Base-by-base conservation (phyloP, 2,797 vertebrate genomes). In the Myotis planiceps region DNA sequence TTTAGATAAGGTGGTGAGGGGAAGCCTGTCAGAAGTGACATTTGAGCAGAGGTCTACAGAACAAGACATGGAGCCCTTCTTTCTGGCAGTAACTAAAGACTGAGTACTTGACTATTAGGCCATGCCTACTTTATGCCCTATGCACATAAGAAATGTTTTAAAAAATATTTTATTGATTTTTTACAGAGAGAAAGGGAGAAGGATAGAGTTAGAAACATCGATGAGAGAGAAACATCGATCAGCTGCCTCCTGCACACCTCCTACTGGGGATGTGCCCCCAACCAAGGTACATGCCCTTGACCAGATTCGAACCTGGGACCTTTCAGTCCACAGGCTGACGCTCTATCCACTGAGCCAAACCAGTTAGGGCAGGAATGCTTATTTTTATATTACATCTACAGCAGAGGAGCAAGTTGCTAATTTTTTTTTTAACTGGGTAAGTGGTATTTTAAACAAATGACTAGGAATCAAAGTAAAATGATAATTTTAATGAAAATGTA, bases 371-470 rank as follows among this genome's bases (percentile, higher is more conserved):
- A 37, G 19, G 18, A 92, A 80, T 23, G 37, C 2, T 79, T 66
- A 18, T 69, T 69, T 93, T 92, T 76, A 86, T 29, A 71, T 37
- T 71, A 80, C 51, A 89, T 86, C 79, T 63, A 47, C 0, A 25
- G 76, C 32, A 94, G 65, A 94, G 49, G 19, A 87, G 32, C 78
- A 85, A 81, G 25, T 6, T 65, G 65, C 72, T 86, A 60, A 79
- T 72, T 75, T 69, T 82, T 42, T 92, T 72, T 78, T 68, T 9
- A 88, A 66, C 16, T 63, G 37, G 32, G 21, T 10, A 27, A 78
- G 32, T 21, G 76, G 81, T 90, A 92, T 39, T 92, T 92, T 60
- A 95, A 90, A 88, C 29, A 68, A 72, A 79, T 69, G 76, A 89
- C 32, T 51, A 74, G 29, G 39, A 72, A 82, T 69, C 68, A 84